A percentile compares a stretch with the other conserved stretches of the same genome.
Conservation (phyloP, 2,113 vertebrate genomes). For the Illadopsis cleaveri region DNA sequence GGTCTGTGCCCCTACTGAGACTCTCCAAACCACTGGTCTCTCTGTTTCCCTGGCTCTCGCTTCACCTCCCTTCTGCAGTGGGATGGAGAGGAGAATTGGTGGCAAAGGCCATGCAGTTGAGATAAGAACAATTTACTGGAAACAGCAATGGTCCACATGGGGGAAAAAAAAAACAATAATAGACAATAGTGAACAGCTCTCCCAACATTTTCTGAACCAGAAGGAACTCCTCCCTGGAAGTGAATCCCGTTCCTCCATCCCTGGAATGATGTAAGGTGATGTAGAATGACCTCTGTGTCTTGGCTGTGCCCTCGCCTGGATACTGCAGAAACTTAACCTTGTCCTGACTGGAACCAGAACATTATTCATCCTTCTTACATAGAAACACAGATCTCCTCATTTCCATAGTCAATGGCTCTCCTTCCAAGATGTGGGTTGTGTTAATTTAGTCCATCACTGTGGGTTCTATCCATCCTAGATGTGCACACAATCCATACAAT, state of each 20-base stretch:
- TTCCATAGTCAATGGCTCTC: not conserved
- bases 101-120: not conserved
- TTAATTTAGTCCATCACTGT: not conserved
- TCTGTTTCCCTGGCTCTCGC: accelerated
- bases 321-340: not conserved
- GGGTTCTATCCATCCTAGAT: not conserved
- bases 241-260: not conserved
- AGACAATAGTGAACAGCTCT: accelerated
- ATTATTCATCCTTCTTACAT: accelerated
- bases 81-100: not conserved
- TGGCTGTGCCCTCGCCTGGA: not conserved
- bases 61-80: not conserved
- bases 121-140: not conserved
- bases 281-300: accelerated
- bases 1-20: accelerated
- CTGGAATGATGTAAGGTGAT: not conserved
- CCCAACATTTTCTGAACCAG: not conserved
- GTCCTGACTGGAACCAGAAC: not conserved
- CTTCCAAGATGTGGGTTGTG: accelerated
- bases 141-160: accelerated
- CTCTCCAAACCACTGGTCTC: not conserved
- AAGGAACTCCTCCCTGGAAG: not conserved
- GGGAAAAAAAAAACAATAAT: accelerated
- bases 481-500: accelerated
- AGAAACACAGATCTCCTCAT: not conserved